Evolutionary conservation across 92 coral and sea anemone species (phyloP), one percentile per base, ranked within the genome.

Genomic region (Meandrina meandrites): DNA sequence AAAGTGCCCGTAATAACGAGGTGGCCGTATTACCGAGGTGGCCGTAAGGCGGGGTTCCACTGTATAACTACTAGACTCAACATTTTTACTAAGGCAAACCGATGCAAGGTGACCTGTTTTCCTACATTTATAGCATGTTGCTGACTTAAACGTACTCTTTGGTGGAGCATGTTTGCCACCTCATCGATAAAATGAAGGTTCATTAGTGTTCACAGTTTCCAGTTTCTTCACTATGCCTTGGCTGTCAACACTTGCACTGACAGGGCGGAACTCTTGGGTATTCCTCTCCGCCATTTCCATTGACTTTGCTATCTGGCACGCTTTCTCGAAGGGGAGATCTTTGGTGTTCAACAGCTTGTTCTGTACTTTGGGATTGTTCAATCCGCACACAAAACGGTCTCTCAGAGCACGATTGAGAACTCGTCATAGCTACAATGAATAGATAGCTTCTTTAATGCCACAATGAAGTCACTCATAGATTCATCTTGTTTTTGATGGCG

Each of bases 231-330:
- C 62, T 56, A 15, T 18, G 24, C 62, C 22, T 56, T 56, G 22
- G 22, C 62, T 56, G 62, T 56, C 57, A 32, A 11, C 66, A 18
- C 79, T n/a, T n/a, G n/a, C n/a, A n/a, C n/a, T n/a, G n/a, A n/a
- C n/a, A n/a, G n/a, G 93, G 76, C 83, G 81, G 27, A 88, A 90
- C 47, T 90, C 92, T 27, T 82, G 93, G 4, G 94, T 85, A 54
- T 91, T 91, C 70, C 88, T 91, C 48, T 88, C 90, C 27, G 94
- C 92, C 84, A 91, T 91, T 83, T 93, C 94, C 94, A 87, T 83
- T 7, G 90, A 35, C 60, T 77, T 82, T 21, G 95, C 92, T 3
- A 92, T 87, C 51, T 92, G 86, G 79, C 87, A 86, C 12, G 91
- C 91, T 37, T 57, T 35, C 28, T 92, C 86, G 72, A 92, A 90